Percentiles rank a stretch among this genome's conserved stretches.
phyloP scores from a whole-genome alignment of 2,113 vertebrate genomes.

The Tylochromis polylepis region DNA sequence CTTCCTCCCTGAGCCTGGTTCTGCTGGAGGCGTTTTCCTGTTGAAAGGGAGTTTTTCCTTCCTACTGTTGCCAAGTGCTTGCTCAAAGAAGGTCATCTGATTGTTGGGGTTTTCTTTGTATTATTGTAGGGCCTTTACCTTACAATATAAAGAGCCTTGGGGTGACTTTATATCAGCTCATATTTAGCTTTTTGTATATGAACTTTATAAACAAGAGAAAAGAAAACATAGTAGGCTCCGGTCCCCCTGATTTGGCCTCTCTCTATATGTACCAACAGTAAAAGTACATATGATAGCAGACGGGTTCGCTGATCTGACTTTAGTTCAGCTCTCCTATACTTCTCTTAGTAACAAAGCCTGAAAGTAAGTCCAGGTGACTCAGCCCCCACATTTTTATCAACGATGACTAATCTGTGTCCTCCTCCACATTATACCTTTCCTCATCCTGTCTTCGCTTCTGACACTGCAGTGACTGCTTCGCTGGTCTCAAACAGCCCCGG shows the following conservation, averaged over 20 bases:
- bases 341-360: background rate
- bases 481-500: constrained; percentile 2
- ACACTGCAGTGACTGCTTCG: background rate
- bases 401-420: constrained; percentile 46
- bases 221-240: background rate
- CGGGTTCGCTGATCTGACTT: background rate
- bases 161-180: background rate
- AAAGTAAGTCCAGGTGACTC: constrained; percentile 18
- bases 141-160: background rate
- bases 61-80: background rate
- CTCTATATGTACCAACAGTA: background rate
- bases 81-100: background rate
- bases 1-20: background rate
- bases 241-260: background rate
- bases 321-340: background rate
- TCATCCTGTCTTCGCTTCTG: background rate
- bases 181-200: background rate
- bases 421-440: constrained; percentile 31
- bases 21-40: background rate
- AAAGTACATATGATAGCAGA: background rate
- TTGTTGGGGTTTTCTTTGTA: no score
- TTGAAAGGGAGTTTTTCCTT: background rate
- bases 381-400: constrained; percentile 29
- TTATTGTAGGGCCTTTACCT: background rate
- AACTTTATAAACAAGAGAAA: background rate